phyloP scores from a whole-genome alignment of 1,140 invertebrate genomes.

The Pachyrhynchus sulphureomaculatus region DNA sequence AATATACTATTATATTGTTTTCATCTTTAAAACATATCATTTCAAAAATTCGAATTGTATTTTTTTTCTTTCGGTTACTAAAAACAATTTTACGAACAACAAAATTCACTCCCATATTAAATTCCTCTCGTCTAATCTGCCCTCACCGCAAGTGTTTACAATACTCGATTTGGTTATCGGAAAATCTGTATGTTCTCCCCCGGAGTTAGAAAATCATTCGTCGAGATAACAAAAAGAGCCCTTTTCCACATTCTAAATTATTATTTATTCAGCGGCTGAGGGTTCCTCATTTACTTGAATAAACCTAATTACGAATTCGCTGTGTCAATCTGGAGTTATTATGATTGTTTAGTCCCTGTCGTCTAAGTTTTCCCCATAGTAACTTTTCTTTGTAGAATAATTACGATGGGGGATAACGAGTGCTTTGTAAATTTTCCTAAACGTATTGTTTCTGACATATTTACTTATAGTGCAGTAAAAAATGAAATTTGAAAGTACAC shows the following conservation, averaged over 20 bases:
- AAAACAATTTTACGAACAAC: no score
- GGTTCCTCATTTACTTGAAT: slow-evolving; percentile 15
- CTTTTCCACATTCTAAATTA: slow-evolving; percentile 12
- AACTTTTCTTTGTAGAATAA: background rate
- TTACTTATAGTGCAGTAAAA: no score
- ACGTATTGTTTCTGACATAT: no score
- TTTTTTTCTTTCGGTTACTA: no score
- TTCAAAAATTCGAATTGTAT: no score
- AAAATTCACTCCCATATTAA: no score
- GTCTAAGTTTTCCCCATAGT: background rate
- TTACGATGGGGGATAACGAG: background rate
- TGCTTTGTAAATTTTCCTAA: no score
- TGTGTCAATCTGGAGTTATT: slow-evolving; percentile 21
- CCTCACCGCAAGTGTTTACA: slow-evolving; percentile 11
- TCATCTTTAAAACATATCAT: no score
- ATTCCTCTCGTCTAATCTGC: no score
- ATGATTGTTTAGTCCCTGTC: slow-evolving; percentile 1
- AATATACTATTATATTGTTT: no score
- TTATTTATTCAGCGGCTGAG: slow-evolving; percentile 2
- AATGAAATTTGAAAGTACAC: no score
- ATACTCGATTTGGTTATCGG: slow-evolving; percentile 25
- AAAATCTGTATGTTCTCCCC: slow-evolving; percentile 21
- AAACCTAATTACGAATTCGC: slow-evolving; percentile 26
- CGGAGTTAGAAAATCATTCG: background rate
- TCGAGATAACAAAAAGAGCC: background rate